Base-by-base conservation (phyloP, 2,888 invertebrate genomes). In the Catocala fraxini region DNA sequence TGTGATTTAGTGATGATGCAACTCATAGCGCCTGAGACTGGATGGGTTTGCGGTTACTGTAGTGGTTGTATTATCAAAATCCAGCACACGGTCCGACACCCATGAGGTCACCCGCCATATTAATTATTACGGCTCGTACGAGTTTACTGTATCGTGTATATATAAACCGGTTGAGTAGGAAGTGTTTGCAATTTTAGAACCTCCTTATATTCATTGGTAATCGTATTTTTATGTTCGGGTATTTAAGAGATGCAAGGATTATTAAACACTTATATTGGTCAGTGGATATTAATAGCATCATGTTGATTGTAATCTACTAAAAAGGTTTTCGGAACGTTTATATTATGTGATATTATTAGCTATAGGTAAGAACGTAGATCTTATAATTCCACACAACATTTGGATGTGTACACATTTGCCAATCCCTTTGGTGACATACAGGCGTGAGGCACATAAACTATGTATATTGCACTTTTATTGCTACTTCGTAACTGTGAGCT, bases 1-100 rank as follows among this genome's bases (percentile, higher is more conserved):
- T 57, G 56, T 73, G 74, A 80, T 74, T 73, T 75, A 75, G 64
- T 60, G 68, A 58, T 83, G 82, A 79, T 75, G 81, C 66, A 79
- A 79, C 76, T 66, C 51, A 64, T 61, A 63, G 63, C 33, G 60
- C 58, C 54, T 54, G 64, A 56, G 47, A 35, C 15, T 51, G 47
- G 48, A 62, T 56, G 45, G 60, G 56, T 61, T 59, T 68, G 60
- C 53, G 59, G 59, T 61, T 60, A 63, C 45, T 68, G 65, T 63
- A 63, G 58, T 60, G 51, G 48, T 56, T 33, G 53, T 54, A 47
- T 56, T 69, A 79, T 70, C 51, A 59, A 64, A 67, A 76, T 70
- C 59, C 65, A 65, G 77, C 52, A 54, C 73, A 72, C 54, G 58
- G 45, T 60, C 51, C 53, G n/a, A 12, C 39, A 47, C 13, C 10